These are phyloP conservation scores for Gorsachius magnificus DNA, from an alignment of 2,797 vertebrate species.

Conservation along the genomic window DNA sequence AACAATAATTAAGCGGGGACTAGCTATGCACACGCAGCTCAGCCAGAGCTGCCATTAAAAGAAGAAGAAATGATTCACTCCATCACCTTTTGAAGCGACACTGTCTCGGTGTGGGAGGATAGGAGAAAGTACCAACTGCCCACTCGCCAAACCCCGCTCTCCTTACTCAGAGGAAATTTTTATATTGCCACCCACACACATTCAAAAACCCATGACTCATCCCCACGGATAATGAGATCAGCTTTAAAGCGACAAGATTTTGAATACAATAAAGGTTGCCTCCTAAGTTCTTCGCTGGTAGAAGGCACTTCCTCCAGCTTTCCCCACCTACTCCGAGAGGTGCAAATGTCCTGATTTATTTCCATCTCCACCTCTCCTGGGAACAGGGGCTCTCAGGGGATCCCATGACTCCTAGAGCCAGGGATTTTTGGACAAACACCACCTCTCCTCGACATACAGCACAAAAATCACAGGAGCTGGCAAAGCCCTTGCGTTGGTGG, in stretches of 20 bases:
- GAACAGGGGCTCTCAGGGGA: background rate
- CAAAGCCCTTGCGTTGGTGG: rapidly evolving
- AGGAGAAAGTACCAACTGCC: conserved; percentile 26
- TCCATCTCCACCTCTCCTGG: background rate
- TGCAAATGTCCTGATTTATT: background rate
- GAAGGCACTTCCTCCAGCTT: background rate
- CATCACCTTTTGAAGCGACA: background rate
- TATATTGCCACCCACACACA: background rate
- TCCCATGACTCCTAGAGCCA: background rate
- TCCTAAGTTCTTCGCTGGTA: background rate
- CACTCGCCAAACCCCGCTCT: background rate
- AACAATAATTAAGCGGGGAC: background rate
- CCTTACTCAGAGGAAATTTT: conserved; percentile 42
- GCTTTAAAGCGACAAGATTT: background rate
- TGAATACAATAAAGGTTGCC: background rate
- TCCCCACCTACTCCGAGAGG: background rate
- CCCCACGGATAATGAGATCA: conserved; percentile 1
- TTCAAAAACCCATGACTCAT: conserved; percentile 11
- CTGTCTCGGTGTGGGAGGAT: background rate
- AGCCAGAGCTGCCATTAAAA: background rate
- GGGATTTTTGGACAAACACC: background rate
- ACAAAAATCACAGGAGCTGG: background rate
- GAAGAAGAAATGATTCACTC: conserved; percentile 3
- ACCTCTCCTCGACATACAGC: background rate
- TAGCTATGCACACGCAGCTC: background rate